Base-by-base conservation (phyloP, 2,797 vertebrate species). In the Chrysocyon brachyurus region DNA sequence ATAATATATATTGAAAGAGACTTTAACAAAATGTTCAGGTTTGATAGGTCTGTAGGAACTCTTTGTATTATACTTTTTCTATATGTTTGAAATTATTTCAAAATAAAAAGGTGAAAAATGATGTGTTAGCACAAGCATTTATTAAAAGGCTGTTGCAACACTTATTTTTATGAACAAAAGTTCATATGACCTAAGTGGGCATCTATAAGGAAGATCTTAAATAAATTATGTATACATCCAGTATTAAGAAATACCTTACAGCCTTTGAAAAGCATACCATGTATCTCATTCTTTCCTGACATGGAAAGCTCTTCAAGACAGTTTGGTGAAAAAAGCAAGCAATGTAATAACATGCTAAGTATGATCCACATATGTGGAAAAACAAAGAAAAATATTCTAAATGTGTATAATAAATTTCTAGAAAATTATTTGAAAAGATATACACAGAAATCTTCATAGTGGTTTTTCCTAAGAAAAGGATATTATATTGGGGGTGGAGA, bases 51-150 rank as follows among this genome's bases (percentile, higher is more conserved):
- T 77, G 6, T 61, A 59, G 36, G 6, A 49, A 21, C n/a, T 85
- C 12, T 92, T 87, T 88, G 31, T 72, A 31, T 75, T 81, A 61
- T 16, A 57, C 12, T 66, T 86, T 75, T 82, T 77, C 11, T 40
- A 11, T 54, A 82, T 77, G 31, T 31, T 82, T 91, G n/a, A 96
- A 95, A 72, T 91, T 46, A 93, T 40, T 89, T 93, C 61, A 83
- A 64, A 90, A 85, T 87, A 46, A 87, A 89, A 89, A 87, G 26
- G 59, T 78, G 28, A 83, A 86, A 95, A 93, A 59, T 90, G 31
- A 64, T 21, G 85, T 84, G 4, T 90, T 95, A 49, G 28, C 33
- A 75, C 14, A 89, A 64, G 31, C 73, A 54, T 79, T 77, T 70
- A 8, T 61, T 19, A 59, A 64, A 93, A 75, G 6, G 14, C 88